These are phyloP conservation scores for Halichondria panicea DNA, from an alignment of 37 sponge, comb jelly and placozoan genomes.

Conservation along the genomic window DNA sequence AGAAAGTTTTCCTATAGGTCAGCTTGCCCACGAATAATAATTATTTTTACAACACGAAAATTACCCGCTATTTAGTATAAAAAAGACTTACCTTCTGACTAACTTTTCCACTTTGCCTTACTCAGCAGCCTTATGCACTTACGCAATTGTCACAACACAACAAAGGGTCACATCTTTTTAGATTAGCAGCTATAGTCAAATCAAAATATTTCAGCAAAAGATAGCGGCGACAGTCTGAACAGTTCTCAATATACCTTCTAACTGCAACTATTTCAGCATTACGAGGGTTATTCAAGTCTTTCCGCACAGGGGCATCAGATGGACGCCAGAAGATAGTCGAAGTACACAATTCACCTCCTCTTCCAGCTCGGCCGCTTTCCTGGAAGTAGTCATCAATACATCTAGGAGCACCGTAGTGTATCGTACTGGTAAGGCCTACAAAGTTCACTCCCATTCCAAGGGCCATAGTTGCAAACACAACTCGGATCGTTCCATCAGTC, in stretches of 20 bases:
- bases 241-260: constrained; percentile 20
- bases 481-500: constrained; percentile 42
- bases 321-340: constrained; percentile 35
- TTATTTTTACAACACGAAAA: no score
- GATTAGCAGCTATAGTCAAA: neutral
- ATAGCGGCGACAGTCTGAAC: neutral
- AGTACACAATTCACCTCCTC: constrained; percentile 3
- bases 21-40: no score
- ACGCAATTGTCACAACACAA: constrained; percentile 21
- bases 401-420: constrained; percentile 46
- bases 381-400: constrained; percentile 46
- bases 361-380: constrained; percentile 41
- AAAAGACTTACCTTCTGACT: no score
- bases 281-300: neutral
- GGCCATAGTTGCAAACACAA: constrained; percentile 61
- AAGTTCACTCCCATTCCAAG: constrained; percentile 52
- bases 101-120: no score
- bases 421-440: constrained; percentile 20
- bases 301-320: constrained; percentile 13
- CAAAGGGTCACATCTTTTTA: constrained; percentile 1
- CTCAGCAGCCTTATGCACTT: no score
- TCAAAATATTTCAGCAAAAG: constrained; percentile 4
- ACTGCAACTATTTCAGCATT: constrained; percentile 13
- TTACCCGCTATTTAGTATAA: no score
- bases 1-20: no score